Evolutionary conservation across 2,888 invertebrate species (phyloP), one percentile per base, ranked within the genome.

Genomic region (Plagodis dolabraria): DNA sequence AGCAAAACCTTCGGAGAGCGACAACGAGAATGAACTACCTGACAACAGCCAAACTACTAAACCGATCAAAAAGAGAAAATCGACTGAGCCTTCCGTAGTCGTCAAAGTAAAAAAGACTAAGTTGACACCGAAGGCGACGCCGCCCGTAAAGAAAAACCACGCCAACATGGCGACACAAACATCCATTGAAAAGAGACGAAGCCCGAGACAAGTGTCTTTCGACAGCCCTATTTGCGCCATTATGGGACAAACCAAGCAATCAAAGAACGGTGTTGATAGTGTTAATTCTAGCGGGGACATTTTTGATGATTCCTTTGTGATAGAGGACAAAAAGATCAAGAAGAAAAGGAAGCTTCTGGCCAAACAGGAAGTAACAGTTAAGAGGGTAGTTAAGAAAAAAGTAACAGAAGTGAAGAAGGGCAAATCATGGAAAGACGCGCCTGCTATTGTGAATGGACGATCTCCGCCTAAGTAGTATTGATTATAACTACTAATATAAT

Each of bases 151-250:
- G 66, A 78, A 82, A 59, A 89, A 89, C 52, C 88, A 87, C 65
- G 74, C 65, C 0, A 89, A 88, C 47, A 92, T 80, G 0, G 87
- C 89, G 0, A 93, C 92, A 8, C 93, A 93, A 57, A 92, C 93
- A 0, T 92, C 92, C 0, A 35, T 66, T 1, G 87, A 87, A 5
- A 85, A 75, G 58, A 81, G 79, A 50, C 71, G 79, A 0, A 86
- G 80, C 58, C 83, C 38, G 33, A 54, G 87, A 40, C 87, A 86
- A 60, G 89, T 92, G 0, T 85, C 87, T 0, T 90, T 90, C 47
- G 86, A 91, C 55, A 89, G 89, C 47, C 90, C 92, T 0, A 81
- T 89, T 33, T 80, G 81, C 48, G 85, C 83, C 64, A 65, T 88
- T 10, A 83, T 90, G 0, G 85, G 80, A 0, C 82, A 80, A 1